phyloP scores from a whole-genome alignment of 2,113 vertebrate species.

The Aleadryas rufinucha region DNA sequence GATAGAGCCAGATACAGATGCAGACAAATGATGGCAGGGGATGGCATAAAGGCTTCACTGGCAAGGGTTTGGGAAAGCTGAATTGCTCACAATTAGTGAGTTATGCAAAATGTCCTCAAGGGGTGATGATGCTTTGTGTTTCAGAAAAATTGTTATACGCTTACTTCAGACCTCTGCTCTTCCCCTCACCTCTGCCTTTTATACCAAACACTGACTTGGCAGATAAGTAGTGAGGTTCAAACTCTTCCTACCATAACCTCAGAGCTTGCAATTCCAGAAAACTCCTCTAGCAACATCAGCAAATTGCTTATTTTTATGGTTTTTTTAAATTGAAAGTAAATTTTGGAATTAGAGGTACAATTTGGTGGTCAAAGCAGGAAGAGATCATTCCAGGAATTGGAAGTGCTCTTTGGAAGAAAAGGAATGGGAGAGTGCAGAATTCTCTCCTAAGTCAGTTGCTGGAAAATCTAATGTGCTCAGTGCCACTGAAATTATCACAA shows the following conservation, averaged over 20 bases:
- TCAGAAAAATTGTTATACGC: neutral
- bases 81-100: neutral
- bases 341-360: neutral
- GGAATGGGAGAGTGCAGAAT: neutral
- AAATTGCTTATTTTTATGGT: neutral
- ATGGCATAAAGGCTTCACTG: neutral
- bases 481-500: neutral
- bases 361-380: neutral
- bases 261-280: neutral
- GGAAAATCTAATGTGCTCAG: neutral
- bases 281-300: neutral
- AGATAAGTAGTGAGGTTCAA: neutral
- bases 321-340: neutral
- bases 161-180: neutral
- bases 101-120: slow-evolving; percentile 10
- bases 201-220: neutral
- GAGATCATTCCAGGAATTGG: neutral
- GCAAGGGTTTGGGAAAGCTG: neutral
- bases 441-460: neutral
- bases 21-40: neutral
- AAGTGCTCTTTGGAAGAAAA: neutral
- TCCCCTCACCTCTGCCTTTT: neutral
- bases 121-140: neutral
- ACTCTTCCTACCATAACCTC: neutral
- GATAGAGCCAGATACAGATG: neutral